A percentile compares a stretch with the other conserved stretches of the same genome.
phyloP scores from a whole-genome alignment of 2,888 invertebrate species.

The Perizoma flavofasciatum region DNA sequence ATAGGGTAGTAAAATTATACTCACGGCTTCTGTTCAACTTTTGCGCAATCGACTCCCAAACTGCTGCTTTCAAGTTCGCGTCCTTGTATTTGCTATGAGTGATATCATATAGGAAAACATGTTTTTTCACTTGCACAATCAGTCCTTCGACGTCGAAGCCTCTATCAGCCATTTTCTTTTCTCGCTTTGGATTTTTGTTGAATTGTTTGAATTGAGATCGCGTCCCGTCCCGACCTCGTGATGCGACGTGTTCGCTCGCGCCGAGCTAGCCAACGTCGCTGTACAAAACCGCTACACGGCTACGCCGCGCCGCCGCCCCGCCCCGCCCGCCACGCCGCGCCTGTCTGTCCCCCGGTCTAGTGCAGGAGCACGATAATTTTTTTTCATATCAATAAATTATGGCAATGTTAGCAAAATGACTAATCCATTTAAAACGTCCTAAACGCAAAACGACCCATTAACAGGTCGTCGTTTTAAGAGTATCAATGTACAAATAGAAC shows the following conservation, averaged over 20 bases:
- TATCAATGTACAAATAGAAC: too few species aligned
- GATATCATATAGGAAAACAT: conserved; percentile 28
- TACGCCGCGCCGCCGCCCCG: conserved; percentile 8
- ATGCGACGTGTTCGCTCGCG: conserved; percentile 20
- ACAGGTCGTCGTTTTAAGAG: too few species aligned
- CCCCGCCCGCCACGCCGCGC: conserved; percentile 32
- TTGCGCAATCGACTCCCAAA: conserved; percentile 28
- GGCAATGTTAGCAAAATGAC: too few species aligned
- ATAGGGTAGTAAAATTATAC: conserved; percentile 2
- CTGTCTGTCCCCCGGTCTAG: conserved; percentile 21
- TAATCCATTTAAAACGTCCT: too few species aligned
- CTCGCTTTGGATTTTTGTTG: conserved; percentile 2
- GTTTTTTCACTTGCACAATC: conserved; percentile 23
- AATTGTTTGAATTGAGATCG: neutral
- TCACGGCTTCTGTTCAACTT: conserved; percentile 22
- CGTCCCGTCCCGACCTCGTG: conserved; percentile 20
- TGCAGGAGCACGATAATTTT: conserved; percentile 10
- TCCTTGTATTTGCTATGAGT: conserved; percentile 29
- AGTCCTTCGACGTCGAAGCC: conserved; percentile 24
- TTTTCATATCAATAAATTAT: neutral
- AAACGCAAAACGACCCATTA: too few species aligned
- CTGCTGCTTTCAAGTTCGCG: conserved; percentile 21
- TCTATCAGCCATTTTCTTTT: conserved; percentile 8
- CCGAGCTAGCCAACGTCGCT: conserved; percentile 10
- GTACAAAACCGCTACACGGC: neutral